These are phyloP conservation scores for Babyrousa celebensis DNA, from an alignment of 2,797 vertebrate species.

Conservation along the genomic window DNA sequence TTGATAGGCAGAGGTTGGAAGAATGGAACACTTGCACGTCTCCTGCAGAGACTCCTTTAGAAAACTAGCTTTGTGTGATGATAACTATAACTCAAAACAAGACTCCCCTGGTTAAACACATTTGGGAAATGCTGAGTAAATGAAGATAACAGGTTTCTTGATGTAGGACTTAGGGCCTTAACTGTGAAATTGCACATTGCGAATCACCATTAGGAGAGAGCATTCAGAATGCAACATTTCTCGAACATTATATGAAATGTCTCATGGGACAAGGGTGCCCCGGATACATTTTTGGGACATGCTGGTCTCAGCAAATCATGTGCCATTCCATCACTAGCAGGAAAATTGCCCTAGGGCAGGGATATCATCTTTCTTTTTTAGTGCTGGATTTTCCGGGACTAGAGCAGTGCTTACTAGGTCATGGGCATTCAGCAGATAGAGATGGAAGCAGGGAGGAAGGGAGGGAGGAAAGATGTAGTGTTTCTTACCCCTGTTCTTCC, in stretches of 20 bases:
- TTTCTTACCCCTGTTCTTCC: background rate
- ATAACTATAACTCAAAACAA: constrained; percentile 68
- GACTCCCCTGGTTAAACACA: constrained; percentile 51
- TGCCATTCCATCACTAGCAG: background rate
- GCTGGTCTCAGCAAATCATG: background rate
- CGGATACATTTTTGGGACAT: background rate
- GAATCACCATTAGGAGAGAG: constrained; percentile 3
- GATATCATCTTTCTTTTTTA: background rate
- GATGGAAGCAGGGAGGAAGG: background rate
- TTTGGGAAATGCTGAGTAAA: constrained; percentile 63
- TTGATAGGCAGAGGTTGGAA: constrained; percentile 53
- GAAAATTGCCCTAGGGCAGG: background rate
- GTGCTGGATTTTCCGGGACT: background rate
- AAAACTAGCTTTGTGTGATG: constrained; percentile 73
- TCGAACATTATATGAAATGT: background rate
- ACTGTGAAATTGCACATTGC: constrained; percentile 44
- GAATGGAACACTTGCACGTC: constrained; percentile 47
- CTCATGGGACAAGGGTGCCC: background rate
- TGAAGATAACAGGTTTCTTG: constrained; percentile 73
- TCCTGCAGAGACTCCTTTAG: constrained; percentile 66
- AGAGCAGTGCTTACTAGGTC: background rate
- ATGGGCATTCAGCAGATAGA: background rate
- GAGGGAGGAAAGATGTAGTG: background rate
- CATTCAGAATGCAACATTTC: constrained; percentile 17
- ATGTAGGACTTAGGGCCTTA: constrained; percentile 60